Base-by-base conservation (phyloP, 1,140 invertebrate genomes). In the Dufourea novaeangliae region DNA sequence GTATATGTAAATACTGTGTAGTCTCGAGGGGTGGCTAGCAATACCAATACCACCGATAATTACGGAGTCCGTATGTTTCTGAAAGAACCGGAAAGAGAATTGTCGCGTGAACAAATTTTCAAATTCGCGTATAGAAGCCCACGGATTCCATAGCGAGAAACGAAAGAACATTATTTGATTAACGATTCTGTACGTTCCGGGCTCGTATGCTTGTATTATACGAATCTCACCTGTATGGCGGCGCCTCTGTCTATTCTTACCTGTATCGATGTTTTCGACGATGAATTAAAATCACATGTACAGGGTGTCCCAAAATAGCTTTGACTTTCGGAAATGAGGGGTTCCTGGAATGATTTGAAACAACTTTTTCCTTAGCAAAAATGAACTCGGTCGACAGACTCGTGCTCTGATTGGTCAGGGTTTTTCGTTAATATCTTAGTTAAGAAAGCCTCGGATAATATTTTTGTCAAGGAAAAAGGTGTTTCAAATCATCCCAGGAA, bases 1-100 rank as follows among this genome's bases (percentile, higher is more conserved):
- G 88, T 89, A 84, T 89, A 88, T 75, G 64, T 89, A 89, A 32
- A 89, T 89, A 89, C 72, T 67, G 77, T 57, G 76, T 87, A 84
- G 57, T 72, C 8, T 80, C 74, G 67, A 39, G 32, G 44, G 32
- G 56, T 46, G 54, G 50, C 37, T 56, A 37, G 39, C 25, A 46
- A 39, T 44, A 29, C 25, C 37, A 29, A 25, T 34, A 14, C 37
- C 12, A 4, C 44, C n/a, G n/a, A n/a, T n/a, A n/a, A n/a, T n/a
- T n/a, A n/a, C 2, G 78, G 64, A 81, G 56, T 81, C 62, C 78
- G 78, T 68, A 52, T 17, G 74, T 67, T 78, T 85, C 69, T 71
- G 46, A 20, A 3, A 8, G 11, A 57, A 39, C 27, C 52, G 11
- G 22, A 8, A 29, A 64, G 46, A 74, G 76, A 32, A 41, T 50